These are phyloP conservation scores for Eledona agricola DNA, from an alignment of 2,888 invertebrate species.

Conservation along the genomic window DNA sequence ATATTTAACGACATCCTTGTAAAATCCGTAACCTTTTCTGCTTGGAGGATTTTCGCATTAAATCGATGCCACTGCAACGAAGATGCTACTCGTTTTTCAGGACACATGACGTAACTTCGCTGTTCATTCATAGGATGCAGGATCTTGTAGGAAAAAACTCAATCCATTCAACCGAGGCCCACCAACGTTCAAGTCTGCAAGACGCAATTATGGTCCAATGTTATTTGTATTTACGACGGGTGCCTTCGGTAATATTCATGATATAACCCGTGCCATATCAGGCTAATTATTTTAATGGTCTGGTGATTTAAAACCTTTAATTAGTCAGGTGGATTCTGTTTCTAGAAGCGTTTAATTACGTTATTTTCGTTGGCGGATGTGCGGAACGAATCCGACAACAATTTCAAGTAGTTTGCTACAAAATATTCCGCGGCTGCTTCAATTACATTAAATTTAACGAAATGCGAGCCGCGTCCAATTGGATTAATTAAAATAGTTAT, in stretches of 20 bases:
- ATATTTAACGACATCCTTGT: slow-evolving; percentile 29
- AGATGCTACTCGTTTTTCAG: too few relatives aligned
- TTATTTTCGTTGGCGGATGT: slow-evolving; percentile 25
- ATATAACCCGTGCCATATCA: slow-evolving; percentile 40
- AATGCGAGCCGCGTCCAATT: background rate
- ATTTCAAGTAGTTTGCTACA: slow-evolving; percentile 2
- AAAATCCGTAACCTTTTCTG: slow-evolving; percentile 32
- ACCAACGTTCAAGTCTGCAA: slow-evolving; percentile 25
- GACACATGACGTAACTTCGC: slow-evolving; percentile 1
- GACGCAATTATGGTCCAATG: slow-evolving; percentile 27
- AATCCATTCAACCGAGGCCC: too few relatives aligned
- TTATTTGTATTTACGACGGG: slow-evolving; percentile 41
- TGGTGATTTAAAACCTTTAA: slow-evolving; percentile 39
- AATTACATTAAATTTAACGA: too few relatives aligned
- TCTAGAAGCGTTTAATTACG: slow-evolving; percentile 26
- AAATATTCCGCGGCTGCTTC: too few relatives aligned
- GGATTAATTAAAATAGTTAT: background rate
- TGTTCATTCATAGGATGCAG: slow-evolving; percentile 1
- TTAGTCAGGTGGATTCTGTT: slow-evolving; percentile 32
- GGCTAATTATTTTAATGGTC: slow-evolving; percentile 43
- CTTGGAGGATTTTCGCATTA: slow-evolving; percentile 21
- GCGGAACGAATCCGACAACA: slow-evolving; percentile 15
- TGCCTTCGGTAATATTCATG: slow-evolving; percentile 41
- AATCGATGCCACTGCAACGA: slow-evolving; percentile 9
- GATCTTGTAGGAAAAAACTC: too few relatives aligned